Evolutionary conservation across 2,888 invertebrate species (phyloP).

Genomic region (Scaptomyza flava): DNA sequence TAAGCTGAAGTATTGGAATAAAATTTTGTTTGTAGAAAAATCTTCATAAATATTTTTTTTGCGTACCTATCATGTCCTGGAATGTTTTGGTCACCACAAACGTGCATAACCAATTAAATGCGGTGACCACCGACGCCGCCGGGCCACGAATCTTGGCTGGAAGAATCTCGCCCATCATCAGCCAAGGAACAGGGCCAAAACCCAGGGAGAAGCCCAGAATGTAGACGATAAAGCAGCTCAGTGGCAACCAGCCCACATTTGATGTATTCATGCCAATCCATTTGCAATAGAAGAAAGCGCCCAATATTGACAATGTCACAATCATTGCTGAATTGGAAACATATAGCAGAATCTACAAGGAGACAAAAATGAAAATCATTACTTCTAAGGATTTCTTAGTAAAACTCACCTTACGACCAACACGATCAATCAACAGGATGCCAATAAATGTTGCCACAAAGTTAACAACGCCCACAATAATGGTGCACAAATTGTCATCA

Average conservation of each 20-base stretch:
- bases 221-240: constrained; percentile 92
- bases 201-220: constrained; percentile 95
- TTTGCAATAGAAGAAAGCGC: constrained; percentile 91
- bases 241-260: constrained; percentile 90
- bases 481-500: constrained; percentile 91
- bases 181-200: constrained; percentile 93
- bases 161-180: constrained; percentile 97
- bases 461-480: constrained; percentile 95
- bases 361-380: neutral
- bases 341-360: constrained; percentile 89
- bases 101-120: constrained; percentile 95
- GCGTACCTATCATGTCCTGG: constrained; percentile 86
- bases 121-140: constrained; percentile 94
- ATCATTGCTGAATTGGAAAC: constrained; percentile 92
- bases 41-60: neutral
- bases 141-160: constrained; percentile 94
- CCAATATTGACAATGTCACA: constrained; percentile 89
- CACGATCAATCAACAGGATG: constrained; percentile 93
- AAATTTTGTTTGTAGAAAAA: too few relatives aligned
- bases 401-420: constrained; percentile 90
- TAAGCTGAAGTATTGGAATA: neutral
- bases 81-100: constrained; percentile 95
- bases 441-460: constrained; percentile 95
- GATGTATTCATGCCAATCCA: constrained; percentile 85
- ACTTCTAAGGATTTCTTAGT: neutral